These are phyloP conservation scores for Melinopterus prodromus DNA, from an alignment of 2,888 invertebrate species.

Conservation along the genomic window DNA sequence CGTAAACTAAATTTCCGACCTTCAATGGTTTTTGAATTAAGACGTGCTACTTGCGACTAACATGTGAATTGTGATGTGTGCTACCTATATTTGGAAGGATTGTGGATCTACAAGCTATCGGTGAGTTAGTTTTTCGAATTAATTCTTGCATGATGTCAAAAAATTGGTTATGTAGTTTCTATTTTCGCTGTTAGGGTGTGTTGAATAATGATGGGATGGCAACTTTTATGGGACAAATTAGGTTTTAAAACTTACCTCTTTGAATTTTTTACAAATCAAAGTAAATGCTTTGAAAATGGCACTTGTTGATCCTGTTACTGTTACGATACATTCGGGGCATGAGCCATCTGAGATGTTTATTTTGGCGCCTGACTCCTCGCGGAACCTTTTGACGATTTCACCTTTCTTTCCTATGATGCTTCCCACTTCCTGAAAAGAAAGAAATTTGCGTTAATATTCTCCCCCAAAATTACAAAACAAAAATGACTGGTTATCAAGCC, in stretches of 20 bases:
- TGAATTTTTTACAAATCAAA: constrained; percentile 99
- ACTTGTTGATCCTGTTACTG: constrained; percentile 96
- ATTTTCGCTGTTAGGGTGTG: too few species aligned
- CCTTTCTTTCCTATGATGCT: constrained; percentile 99
- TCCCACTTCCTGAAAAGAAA: constrained; percentile 84
- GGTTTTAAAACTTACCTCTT: constrained; percentile 80
- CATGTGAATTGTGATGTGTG: too few species aligned
- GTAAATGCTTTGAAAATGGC: constrained; percentile 99
- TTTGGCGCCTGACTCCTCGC: constrained; percentile 99
- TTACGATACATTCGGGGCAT: constrained; percentile 98
- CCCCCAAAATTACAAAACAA: too few species aligned
- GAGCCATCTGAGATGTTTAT: constrained; percentile 99
- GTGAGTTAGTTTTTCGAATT: too few species aligned
- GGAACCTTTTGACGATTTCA: constrained; percentile 99
- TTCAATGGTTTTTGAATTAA: too few species aligned
- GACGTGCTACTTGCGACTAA: too few species aligned
- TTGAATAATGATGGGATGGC: neutral
- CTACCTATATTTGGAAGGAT: too few species aligned
- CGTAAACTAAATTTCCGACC: too few species aligned
- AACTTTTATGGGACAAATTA: neutral
- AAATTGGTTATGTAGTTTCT: neutral
- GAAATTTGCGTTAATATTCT: too few species aligned
- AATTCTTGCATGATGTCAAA: too few species aligned
- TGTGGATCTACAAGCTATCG: too few species aligned
- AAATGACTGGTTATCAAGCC: too few species aligned